Conservation (phyloP, 2,113 vertebrate species). For the Pygoscelis adeliae region DNA sequence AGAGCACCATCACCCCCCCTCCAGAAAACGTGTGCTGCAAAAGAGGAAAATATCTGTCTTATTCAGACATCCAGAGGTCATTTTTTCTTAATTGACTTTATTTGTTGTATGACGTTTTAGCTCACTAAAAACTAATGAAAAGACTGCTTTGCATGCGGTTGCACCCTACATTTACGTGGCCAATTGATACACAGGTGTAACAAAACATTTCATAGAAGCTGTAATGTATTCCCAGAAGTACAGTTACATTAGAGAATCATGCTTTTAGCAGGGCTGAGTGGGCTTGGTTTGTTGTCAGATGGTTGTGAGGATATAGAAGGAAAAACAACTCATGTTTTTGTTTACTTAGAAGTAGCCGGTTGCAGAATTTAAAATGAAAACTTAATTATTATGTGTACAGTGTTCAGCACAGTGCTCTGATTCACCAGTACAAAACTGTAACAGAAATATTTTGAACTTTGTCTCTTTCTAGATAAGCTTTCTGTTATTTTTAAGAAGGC, state of each 20-base stretch:
- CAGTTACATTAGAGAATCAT: neutral
- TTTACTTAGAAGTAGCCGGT: neutral
- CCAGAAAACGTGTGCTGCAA: neutral
- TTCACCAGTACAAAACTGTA: neutral
- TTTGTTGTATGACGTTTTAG: neutral
- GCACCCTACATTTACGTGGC: neutral
- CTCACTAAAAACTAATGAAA: neutral
- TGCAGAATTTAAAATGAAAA: neutral
- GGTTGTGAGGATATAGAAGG: neutral
- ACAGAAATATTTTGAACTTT: neutral
- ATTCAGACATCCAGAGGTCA: neutral
- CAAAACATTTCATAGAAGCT: neutral
- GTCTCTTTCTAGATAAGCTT: neutral
- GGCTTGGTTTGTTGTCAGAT: slow-evolving; percentile 34
- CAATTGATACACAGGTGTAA: neutral
- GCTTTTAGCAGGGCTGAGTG: slow-evolving; percentile 32
- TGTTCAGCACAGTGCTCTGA: neutral
- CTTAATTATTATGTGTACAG: neutral
- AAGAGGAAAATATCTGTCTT: neutral
- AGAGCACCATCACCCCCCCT: neutral
- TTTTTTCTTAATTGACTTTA: neutral
- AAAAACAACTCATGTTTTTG: neutral
- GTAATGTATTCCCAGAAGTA: slow-evolving; percentile 16
- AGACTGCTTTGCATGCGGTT: neutral
- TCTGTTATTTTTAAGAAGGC: neutral